Evolutionary conservation across 2,888 invertebrate genomes (phyloP).

Genomic region (Phaonia tiefii): DNA sequence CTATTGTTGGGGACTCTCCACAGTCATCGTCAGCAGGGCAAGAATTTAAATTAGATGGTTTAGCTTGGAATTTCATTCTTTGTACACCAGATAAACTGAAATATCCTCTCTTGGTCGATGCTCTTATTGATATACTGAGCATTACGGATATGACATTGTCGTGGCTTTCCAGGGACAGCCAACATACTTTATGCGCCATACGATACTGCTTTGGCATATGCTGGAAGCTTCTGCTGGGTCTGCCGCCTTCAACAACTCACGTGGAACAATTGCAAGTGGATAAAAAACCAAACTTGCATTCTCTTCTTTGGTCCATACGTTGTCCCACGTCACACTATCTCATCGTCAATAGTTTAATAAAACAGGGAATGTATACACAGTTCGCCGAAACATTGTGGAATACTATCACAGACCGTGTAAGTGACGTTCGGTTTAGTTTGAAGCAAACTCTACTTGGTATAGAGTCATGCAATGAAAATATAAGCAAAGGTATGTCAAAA

Average conservation of each 20-base stretch:
- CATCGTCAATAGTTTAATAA: constrained; percentile 92
- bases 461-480: constrained; percentile 77
- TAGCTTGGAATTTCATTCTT: constrained; percentile 96
- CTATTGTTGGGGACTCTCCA: constrained; percentile 84
- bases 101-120: constrained; percentile 92
- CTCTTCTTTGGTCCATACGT: constrained; percentile 93
- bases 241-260: constrained; percentile 94
- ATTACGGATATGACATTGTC: constrained; percentile 87
- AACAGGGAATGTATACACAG: constrained; percentile 94
- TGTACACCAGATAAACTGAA: constrained; percentile 95
- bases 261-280: constrained; percentile 90
- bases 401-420: constrained; percentile 79
- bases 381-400: constrained; percentile 81
- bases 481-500: constrained; percentile 77
- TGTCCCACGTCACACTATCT: constrained; percentile 92
- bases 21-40: constrained; percentile 81
- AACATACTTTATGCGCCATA: constrained; percentile 88
- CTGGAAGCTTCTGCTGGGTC: constrained; percentile 87
- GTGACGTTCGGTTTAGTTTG: constrained; percentile 78
- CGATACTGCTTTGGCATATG: constrained; percentile 91
- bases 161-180: constrained; percentile 73
- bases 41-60: constrained; percentile 94
- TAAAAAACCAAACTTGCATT: constrained; percentile 88
- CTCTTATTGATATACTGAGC: constrained; percentile 90
- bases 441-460: constrained; percentile 78